Conservation (phyloP, 2,888 invertebrate genomes). For the Heliconius sara region DNA sequence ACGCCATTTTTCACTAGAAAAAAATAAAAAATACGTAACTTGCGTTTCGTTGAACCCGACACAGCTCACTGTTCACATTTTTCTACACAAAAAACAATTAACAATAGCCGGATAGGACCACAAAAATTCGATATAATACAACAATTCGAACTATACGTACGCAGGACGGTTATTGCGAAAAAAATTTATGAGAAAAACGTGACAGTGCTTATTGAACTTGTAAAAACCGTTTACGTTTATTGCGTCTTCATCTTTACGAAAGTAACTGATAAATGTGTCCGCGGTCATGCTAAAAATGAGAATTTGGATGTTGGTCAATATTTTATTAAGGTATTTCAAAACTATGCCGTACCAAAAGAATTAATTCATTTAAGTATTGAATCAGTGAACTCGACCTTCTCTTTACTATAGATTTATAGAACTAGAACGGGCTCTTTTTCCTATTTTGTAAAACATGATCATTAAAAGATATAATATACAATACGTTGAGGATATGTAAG, state of each 20-base stretch:
- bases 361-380: conserved; percentile 7
- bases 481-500: background rate
- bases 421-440: background rate
- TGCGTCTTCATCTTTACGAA: conserved; percentile 41
- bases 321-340: conserved; percentile 27
- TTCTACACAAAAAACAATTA: conserved; percentile 51
- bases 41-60: conserved; percentile 15
- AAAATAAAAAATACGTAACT: background rate
- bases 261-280: conserved; percentile 30
- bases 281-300: conserved; percentile 19
- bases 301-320: conserved; percentile 14
- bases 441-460: background rate
- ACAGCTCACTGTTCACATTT: conserved; percentile 32
- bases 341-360: conserved; percentile 10
- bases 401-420: conserved; percentile 1
- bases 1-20: background rate
- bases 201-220: conserved; percentile 32
- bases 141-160: conserved; percentile 43
- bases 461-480: background rate
- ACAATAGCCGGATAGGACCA: conserved; percentile 60
- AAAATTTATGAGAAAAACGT: conserved; percentile 45
- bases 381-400: conserved; percentile 11
- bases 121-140: conserved; percentile 39
- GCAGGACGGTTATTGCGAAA: conserved; percentile 39
- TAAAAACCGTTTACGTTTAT: conserved; percentile 34